Percentiles rank a stretch among this genome's conserved stretches.
phyloP scores from a whole-genome alignment of 37 sponge, comb jelly and placozoan species.

The Aplysina aerophoba region DNA sequence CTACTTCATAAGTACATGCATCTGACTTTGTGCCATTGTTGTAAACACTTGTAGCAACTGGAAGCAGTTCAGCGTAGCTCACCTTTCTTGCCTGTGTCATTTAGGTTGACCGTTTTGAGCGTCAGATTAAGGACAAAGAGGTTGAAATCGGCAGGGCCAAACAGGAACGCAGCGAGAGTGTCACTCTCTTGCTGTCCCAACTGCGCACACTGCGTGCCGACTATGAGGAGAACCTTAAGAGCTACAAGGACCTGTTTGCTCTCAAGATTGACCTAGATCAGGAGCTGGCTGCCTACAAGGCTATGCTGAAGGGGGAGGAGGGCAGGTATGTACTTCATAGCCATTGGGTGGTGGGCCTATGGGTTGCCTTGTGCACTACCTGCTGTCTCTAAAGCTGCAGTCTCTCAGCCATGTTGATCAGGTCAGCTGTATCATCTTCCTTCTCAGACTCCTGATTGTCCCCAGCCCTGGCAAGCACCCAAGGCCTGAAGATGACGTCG shows the following conservation, averaged over 20 bases:
- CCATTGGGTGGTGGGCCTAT: no score
- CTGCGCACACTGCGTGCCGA: conserved; percentile 60
- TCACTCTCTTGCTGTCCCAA: conserved; percentile 57
- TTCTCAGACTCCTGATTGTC: conserved; percentile 14
- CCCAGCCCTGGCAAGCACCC: not conserved
- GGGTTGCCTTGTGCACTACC: no score
- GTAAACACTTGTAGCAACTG: no score
- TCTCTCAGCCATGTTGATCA: no score
- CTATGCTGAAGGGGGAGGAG: conserved; percentile 90
- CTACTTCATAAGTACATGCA: no score
- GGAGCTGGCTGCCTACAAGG: conserved; percentile 86
- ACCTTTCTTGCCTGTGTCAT: not conserved
- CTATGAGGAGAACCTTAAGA: conserved; percentile 82
- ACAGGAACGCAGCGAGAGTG: conserved; percentile 56
- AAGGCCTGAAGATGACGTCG: not conserved
- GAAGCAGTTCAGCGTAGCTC: no score
- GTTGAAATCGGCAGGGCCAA: conserved; percentile 35
- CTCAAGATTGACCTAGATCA: conserved; percentile 83
- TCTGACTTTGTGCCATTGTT: no score
- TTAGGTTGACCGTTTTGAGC: conserved; percentile 65
- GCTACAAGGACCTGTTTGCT: conserved; percentile 88
- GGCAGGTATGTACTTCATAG: conserved; percentile 55
- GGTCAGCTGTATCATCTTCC: no score
- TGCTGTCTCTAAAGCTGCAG: no score
- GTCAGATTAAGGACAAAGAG: conserved; percentile 45